Evolutionary conservation across 1,140 invertebrate genomes (phyloP).

Genomic region (Neodiprion lecontei): DNA sequence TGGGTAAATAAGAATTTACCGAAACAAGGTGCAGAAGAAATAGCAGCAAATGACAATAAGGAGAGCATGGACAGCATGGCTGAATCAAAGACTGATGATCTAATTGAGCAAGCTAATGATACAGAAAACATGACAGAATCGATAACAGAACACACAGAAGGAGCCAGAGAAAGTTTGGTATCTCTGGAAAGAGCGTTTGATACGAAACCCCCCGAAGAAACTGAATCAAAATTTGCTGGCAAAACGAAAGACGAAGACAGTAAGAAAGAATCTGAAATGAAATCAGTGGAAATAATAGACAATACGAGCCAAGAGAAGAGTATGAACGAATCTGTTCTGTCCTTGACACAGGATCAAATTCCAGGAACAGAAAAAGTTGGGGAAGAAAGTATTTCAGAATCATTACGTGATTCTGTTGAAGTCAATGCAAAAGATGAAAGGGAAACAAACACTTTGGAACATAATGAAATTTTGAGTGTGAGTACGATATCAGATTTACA

Average conservation of each 20-base stretch:
- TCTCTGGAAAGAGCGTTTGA: too few species aligned
- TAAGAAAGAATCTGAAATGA: not conserved
- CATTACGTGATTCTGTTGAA: not conserved
- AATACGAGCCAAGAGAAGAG: not conserved
- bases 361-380: not conserved
- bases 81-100: constrained; percentile 18
- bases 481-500: not conserved
- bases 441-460: not conserved
- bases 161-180: too few species aligned
- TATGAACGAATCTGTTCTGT: too few species aligned
- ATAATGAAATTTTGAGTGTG: not conserved
- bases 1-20: not conserved
- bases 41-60: not conserved
- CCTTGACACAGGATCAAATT: too few species aligned
- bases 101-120: not conserved
- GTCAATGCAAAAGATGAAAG: not conserved
- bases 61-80: not conserved
- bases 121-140: not conserved
- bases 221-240: not conserved
- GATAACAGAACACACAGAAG: not conserved
- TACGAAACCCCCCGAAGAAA: too few species aligned
- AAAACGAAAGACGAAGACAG: not conserved
- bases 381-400: not conserved
- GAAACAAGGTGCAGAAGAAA: constrained; percentile 2
- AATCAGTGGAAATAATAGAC: not conserved